Conservation (phyloP, 2,797 vertebrate genomes). For the Benthosema pterotum region DNA sequence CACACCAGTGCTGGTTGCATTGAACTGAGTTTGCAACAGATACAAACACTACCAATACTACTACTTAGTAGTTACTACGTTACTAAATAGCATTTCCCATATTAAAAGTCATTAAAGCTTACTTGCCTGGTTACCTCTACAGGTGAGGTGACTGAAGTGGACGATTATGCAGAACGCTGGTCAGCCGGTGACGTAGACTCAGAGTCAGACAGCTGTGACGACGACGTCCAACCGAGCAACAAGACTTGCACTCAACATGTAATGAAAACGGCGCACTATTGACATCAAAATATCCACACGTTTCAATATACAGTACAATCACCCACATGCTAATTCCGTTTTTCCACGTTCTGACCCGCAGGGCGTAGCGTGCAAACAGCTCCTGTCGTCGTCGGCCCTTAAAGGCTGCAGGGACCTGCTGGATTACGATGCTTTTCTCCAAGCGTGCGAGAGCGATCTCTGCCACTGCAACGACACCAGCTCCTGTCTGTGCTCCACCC, state of each 20-base stretch:
- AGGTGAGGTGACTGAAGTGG: conserved; percentile 50
- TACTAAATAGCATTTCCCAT: too few relatives aligned
- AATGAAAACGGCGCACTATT: too few relatives aligned
- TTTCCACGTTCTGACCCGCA: conserved; percentile 49
- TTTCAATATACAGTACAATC: too few relatives aligned
- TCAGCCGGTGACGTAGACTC: conserved; percentile 71
- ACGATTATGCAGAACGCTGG: conserved; percentile 70
- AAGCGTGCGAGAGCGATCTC: conserved; percentile 70
- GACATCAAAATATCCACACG: too few relatives aligned
- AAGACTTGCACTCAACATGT: too few relatives aligned
- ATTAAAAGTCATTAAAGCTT: neutral
- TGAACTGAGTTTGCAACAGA: too few relatives aligned
- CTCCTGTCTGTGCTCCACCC: conserved; percentile 72
- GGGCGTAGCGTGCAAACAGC: conserved; percentile 66
- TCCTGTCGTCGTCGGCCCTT: conserved; percentile 68
- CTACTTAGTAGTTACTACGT: too few relatives aligned
- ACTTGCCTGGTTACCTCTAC: conserved; percentile 12
- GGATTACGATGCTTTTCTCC: conserved; percentile 55
- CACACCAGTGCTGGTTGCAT: too few relatives aligned
- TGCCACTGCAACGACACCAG: conserved; percentile 59
- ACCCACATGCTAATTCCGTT: too few relatives aligned
- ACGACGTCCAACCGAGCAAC: conserved; percentile 33
- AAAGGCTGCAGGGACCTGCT: conserved; percentile 64
- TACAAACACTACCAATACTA: too few relatives aligned
- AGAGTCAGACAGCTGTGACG: conserved; percentile 41